These are phyloP conservation scores for Elaphurus davidianus DNA, from an alignment of 2,113 vertebrate species.

Conservation along the genomic window DNA sequence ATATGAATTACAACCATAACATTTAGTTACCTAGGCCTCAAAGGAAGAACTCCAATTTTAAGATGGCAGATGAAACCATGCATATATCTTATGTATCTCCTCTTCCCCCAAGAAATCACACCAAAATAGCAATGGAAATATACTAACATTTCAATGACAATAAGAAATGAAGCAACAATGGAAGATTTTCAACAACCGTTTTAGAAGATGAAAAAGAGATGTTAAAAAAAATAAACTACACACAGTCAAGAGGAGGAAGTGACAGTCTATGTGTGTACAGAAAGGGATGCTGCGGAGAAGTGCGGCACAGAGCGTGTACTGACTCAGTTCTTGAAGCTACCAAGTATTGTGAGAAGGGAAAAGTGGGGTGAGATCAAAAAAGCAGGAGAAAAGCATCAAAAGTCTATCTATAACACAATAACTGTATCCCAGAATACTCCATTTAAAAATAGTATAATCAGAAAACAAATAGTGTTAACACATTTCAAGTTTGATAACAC, in stretches of 20 bases:
- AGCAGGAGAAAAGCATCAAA: not conserved
- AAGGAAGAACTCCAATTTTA: not conserved
- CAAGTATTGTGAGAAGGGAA: not conserved
- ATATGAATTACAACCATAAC: slow-evolving; percentile 10
- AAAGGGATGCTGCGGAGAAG: not conserved
- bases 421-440: not conserved
- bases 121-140: not conserved
- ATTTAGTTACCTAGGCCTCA: not conserved
- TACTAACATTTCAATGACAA: not conserved
- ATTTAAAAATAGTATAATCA: not conserved
- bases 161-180: not conserved
- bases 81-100: not conserved
- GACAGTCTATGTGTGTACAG: not conserved
- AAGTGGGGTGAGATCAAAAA: not conserved
- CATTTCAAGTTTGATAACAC: not conserved
- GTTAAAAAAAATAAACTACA: not conserved
- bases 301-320: not conserved
- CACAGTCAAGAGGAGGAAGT: not conserved
- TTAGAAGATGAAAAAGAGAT: not conserved
- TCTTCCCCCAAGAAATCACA: not conserved
- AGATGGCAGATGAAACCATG: not conserved
- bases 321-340: not conserved
- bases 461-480: not conserved
- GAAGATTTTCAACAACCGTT: not conserved
- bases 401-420: not conserved